These are phyloP conservation scores for Nasonia giraulti DNA, from an alignment of 1,140 invertebrate genomes.

Conservation along the genomic window DNA sequence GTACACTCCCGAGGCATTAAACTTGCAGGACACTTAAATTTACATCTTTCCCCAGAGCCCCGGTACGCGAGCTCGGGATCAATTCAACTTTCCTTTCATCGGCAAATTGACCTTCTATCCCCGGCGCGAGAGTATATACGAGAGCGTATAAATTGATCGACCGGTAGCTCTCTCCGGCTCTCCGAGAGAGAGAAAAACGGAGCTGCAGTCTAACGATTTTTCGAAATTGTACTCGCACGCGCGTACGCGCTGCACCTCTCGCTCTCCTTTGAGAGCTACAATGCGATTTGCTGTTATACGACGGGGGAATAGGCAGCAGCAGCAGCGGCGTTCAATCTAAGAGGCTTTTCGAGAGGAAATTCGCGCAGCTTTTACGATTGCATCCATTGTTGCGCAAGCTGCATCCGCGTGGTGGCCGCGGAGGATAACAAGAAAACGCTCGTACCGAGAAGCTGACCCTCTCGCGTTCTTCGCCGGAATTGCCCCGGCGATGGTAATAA, in stretches of 20 bases:
- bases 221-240: neutral
- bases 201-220: conserved; percentile 4
- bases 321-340: neutral
- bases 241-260: neutral
- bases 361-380: conserved; percentile 29
- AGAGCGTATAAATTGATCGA: too few species aligned
- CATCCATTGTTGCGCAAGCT: neutral
- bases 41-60: neutral
- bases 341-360: conserved; percentile 13
- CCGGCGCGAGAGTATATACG: neutral
- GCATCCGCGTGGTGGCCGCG: too few species aligned
- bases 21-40: conserved; percentile 39
- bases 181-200: neutral
- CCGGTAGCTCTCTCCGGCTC: neutral
- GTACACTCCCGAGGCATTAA: conserved; percentile 18
- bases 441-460: neutral
- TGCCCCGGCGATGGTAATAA: conserved; percentile 20
- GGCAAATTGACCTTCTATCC: conserved; percentile 23
- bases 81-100: conserved; percentile 29
- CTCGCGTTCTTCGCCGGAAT: neutral
- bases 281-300: neutral
- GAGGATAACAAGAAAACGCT: neutral
- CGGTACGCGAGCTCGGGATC: neutral
- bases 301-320: neutral
- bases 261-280: neutral